Percentiles rank a stretch among this genome's conserved stretches.
Evolutionary conservation across 2,113 vertebrate species (phyloP).

Genomic region (Apaloderma vittatum): DNA sequence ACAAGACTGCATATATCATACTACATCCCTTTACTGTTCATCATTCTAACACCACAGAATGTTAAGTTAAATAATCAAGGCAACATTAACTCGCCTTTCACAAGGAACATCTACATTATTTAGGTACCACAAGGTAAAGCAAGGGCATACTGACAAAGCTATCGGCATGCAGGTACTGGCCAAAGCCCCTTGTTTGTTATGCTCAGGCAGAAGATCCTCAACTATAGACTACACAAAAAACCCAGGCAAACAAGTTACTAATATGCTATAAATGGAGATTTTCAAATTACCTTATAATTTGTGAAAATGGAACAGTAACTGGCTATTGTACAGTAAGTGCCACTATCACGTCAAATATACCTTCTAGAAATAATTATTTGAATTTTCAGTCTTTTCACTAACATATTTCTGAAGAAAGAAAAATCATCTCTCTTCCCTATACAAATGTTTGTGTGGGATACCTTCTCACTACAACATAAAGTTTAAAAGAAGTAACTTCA

Average conservation of each 20-base stretch:
- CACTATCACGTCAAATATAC: not conserved
- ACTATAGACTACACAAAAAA: not conserved
- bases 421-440: not conserved
- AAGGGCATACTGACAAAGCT: not conserved
- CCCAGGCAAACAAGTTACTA: not conserved
- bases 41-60: not conserved
- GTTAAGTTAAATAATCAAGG: not conserved
- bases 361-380: not conserved
- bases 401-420: not conserved
- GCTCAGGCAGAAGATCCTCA: not conserved
- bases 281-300: not conserved
- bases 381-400: not conserved
- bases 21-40: not conserved
- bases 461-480: not conserved
- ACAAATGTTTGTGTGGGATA: not conserved
- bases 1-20: fast-evolving
- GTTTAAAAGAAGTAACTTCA: not conserved
- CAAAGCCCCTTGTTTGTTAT: not conserved
- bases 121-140: not conserved
- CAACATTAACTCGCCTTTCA: not conserved
- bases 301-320: not conserved
- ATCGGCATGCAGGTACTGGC: not conserved
- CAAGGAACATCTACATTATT: not conserved
- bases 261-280: not conserved
- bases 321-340: not conserved